phyloP scores from a whole-genome alignment of 2,797 vertebrate species.

The Peromyscus nudipes region DNA sequence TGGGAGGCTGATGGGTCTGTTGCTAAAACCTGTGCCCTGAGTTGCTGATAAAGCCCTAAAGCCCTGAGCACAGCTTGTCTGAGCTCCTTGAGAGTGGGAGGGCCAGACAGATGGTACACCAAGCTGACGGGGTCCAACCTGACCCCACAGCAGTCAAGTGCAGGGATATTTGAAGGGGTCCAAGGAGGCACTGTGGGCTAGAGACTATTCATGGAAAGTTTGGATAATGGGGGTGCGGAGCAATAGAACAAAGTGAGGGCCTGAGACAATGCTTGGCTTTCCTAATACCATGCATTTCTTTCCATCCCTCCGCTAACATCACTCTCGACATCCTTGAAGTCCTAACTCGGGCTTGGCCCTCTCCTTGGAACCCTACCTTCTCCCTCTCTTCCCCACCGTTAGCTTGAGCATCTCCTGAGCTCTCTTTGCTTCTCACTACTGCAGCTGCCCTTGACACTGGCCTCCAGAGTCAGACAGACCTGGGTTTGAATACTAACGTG shows the following conservation, averaged over 20 bases:
- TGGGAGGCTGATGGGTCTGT: conserved; percentile 79
- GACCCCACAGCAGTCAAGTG: not conserved
- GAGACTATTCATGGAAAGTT: not conserved
- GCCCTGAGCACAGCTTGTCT: not conserved
- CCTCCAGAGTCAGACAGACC: conserved; percentile 4
- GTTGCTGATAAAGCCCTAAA: conserved; percentile 80
- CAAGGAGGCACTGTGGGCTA: not conserved
- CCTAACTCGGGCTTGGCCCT: not conserved
- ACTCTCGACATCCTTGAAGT: not conserved
- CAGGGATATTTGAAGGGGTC: not conserved
- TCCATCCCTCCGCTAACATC: not conserved
- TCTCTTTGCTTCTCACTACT: not conserved
- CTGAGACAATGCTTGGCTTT: not conserved
- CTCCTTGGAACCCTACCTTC: not conserved
- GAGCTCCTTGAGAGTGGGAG: not conserved
- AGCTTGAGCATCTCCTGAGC: not conserved
- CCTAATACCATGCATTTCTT: not conserved
- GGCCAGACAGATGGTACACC: not conserved
- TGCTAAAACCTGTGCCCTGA: conserved; percentile 82
- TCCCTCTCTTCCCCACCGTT: not conserved
- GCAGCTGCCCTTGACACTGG: conserved; percentile 4
- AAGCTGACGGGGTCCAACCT: not conserved
- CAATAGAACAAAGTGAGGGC: not conserved
- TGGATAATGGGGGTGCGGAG: not conserved
- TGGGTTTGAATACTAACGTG: not conserved